Base-by-base conservation (phyloP, 2,888 invertebrate species). In the Amiota communis region DNA sequence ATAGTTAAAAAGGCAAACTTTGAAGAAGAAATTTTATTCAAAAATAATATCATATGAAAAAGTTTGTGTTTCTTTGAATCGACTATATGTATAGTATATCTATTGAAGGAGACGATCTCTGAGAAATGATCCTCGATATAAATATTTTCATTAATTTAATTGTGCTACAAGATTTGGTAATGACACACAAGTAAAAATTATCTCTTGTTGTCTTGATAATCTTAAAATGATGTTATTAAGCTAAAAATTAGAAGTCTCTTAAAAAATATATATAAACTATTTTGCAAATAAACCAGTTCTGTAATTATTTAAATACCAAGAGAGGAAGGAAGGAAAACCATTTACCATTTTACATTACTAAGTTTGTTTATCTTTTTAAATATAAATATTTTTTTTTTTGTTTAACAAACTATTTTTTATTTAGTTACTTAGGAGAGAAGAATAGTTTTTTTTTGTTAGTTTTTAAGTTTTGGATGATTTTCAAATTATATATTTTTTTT, bases 161-260 rank as follows among this genome's bases (percentile, higher is more conserved):
- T 51, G 53, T 51, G 2, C n/a, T 36, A 48, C 17, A 82, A 80
- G 78, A 72, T 73, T 80, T 84, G 81, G 76, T 79, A 78, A 77
- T 83, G 73, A 84, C 84, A 84, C 82, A 80, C 80, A 80, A 81
- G 84, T 80, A 81, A 81, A 81, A 80, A 80, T 76, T 70, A 71
- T 75, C 57, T 69, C 48, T 61, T 72, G n/a, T 46, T 72, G 63
- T 59, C 23, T 47, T 72, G 12, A n/a, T 72, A 61, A 65, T 69
- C 13, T 13, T 49, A 23, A 61, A 61, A 59, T 64, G 49, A 49
- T 64, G 15, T 46, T 56, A 8, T 67, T 12, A 1, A 36, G 13
- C 61, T 72, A 68, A 20, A 69, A 20, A 65, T 74, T 53, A 36
- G 69, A 23, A 47, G 57, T 48, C 68, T 75, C 75, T 76, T 79